Conservation (phyloP, 2,113 vertebrate species). For the Pollachius pollachius region DNA sequence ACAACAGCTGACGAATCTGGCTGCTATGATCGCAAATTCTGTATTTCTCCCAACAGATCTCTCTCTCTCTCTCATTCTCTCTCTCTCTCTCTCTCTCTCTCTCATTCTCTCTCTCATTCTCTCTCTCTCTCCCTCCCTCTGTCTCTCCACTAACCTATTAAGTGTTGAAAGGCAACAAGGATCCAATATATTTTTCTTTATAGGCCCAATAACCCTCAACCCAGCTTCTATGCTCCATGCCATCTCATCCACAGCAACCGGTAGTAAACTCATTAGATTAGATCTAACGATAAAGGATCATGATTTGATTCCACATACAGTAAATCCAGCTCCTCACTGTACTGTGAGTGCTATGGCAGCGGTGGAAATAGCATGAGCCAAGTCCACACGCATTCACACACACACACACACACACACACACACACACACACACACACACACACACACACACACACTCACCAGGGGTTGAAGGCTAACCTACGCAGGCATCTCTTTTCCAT, state of each 20-base stretch:
- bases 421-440: too few relatives aligned
- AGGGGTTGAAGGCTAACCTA: constrained; percentile 30
- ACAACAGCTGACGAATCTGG: too few relatives aligned
- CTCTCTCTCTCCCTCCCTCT: neutral
- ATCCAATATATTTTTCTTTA: too few relatives aligned
- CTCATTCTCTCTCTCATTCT: neutral
- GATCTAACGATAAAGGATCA: neutral
- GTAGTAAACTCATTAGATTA: constrained; percentile 22
- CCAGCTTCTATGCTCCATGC: neutral
- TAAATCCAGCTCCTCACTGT: constrained; percentile 29
- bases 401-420: too few relatives aligned
- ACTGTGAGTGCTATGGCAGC: constrained; percentile 4
- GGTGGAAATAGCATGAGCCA: constrained; percentile 26
- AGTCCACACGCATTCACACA: constrained; percentile 7
- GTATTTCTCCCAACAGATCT: too few relatives aligned
- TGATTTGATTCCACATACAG: constrained; percentile 8
- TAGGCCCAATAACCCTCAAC: too few relatives aligned
- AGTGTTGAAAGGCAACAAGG: too few relatives aligned
- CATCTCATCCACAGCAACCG: neutral
- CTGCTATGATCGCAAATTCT: too few relatives aligned
- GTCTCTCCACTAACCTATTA: neutral
- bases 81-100: neutral
- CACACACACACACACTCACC: constrained; percentile 4
- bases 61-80: neutral
- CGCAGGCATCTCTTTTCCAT: constrained; percentile 18